These are phyloP conservation scores for Stegophylla sp. DNA, from an alignment of 2,888 invertebrate genomes.

Conservation along the genomic window DNA sequence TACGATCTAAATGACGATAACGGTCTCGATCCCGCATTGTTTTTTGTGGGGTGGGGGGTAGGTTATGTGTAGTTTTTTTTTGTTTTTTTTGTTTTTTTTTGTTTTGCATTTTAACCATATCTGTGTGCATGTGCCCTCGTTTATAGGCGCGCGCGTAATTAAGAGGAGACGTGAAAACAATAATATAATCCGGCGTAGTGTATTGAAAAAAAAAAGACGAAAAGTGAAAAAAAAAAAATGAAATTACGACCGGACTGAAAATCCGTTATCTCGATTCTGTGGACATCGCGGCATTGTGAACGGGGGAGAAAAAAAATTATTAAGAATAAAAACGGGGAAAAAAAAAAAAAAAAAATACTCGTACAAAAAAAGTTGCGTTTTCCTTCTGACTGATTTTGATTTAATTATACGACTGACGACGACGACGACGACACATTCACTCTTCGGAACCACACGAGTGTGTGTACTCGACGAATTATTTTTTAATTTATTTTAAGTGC, in stretches of 20 bases:
- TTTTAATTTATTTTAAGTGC: conserved; percentile 38
- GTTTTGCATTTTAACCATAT: conserved; percentile 42
- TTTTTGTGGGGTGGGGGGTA: conserved; percentile 47
- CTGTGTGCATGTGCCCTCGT: conserved; percentile 40
- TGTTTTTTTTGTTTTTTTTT: conserved; percentile 18
- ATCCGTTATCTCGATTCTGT: conserved; percentile 55
- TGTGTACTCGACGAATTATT: conserved; percentile 25
- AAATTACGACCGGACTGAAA: conserved; percentile 40
- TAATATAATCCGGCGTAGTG: neutral
- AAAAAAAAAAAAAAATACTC: neutral
- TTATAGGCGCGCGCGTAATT: conserved; percentile 52
- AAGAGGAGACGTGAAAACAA: conserved; percentile 33
- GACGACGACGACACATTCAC: too few species aligned
- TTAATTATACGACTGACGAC: conserved; percentile 36
- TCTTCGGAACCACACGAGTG: conserved; percentile 44
- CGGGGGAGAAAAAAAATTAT: neutral
- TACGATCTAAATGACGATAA: conserved; percentile 55
- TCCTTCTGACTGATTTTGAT: conserved; percentile 42
- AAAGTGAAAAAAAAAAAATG: conserved; percentile 23
- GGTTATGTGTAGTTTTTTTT: neutral
- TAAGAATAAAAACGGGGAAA: neutral
- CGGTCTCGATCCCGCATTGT: conserved; percentile 57
- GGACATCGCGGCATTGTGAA: conserved; percentile 24
- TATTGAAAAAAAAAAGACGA: conserved; percentile 40
- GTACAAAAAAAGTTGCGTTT: conserved; percentile 52